Percentiles rank a stretch among this genome's conserved stretches.
phyloP scores from a whole-genome alignment of 2,113 vertebrate genomes.

The Oreochromis tanganicae region DNA sequence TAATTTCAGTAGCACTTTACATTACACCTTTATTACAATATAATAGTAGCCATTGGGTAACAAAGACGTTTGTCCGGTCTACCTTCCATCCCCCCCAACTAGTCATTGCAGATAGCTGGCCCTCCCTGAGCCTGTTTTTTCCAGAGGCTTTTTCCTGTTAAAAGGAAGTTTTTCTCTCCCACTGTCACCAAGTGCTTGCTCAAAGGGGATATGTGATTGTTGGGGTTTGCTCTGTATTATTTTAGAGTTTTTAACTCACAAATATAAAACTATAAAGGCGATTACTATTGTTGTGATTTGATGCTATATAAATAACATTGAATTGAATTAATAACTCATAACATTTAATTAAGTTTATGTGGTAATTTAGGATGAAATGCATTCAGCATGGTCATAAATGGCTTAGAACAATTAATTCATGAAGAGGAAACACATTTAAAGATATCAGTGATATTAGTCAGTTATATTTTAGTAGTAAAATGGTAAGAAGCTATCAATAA shows the following conservation, averaged over 20 bases:
- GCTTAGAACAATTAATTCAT: background rate
- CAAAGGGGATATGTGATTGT: background rate
- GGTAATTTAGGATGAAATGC: background rate
- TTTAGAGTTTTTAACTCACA: background rate
- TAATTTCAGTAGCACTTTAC: background rate
- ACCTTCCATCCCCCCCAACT: background rate
- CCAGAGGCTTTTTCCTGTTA: background rate
- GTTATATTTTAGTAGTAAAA: background rate
- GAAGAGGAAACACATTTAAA: background rate
- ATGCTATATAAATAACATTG: background rate
- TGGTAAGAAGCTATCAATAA: background rate
- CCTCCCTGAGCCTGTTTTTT: background rate
- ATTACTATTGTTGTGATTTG: background rate
- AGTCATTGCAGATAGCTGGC: background rate
- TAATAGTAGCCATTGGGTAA: background rate
- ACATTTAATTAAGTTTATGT: background rate
- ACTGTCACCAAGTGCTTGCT: background rate
- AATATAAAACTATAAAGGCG: background rate
- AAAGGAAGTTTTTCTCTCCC: background rate
- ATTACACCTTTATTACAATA: background rate
- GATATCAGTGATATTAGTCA: background rate
- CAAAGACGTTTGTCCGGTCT: background rate
- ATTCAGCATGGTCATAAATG: background rate
- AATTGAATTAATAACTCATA: background rate
- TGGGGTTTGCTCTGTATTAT: background rate